Base-by-base conservation (phyloP, 2,797 vertebrate genomes). In the Enteromius fasciolatus region DNA sequence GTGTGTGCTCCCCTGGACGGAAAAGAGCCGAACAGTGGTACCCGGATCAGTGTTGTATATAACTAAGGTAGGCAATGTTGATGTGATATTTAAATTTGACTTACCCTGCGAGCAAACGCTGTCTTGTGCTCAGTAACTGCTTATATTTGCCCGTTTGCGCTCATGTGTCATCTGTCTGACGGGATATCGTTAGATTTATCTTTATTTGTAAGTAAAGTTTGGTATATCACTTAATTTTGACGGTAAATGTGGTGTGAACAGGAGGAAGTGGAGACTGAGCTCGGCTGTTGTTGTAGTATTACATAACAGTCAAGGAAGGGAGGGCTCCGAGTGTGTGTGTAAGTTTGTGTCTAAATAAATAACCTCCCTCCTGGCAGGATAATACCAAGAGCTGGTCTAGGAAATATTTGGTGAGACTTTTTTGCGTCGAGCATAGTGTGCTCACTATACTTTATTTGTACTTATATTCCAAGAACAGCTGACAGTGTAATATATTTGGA, bases 231-330 rank as follows among this genome's bases (percentile, higher is more conserved):
- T 59, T 74, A 66, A 31, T 52, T 74, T 52, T 69, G 5, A 66
- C 69, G 4, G 28, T 84, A 73, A 87, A 83, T 80, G 73, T 74
- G 9, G 44, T 33, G 66, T 31, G 25, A 79, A 78, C 59, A 80
- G 83, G 83, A 87, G 88, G 86, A 89, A 89, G 90, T 89, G 18
- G 2, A 78, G 67, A 74, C 44, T 66, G 69, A 50, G 57, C 57
- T 72, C 57, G 46, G 17, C 61, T 75, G 87, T 84, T 17, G 82
- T 91, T 90, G 81, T 74, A 63, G 76, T 80, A 89, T 94, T 94
- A 90, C 90, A 91, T 94, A 94, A 94, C 86, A 68, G 2, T 10
- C 5, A 59, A 50, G 39, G 64, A 63, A 36, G 81, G 81, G 67
- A 31, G 70, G 81, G 59, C 36, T 63, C 80, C 82, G 39, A 87